Conservation (phyloP, 2,797 vertebrate genomes). For the Uromys caudimaculatus region DNA sequence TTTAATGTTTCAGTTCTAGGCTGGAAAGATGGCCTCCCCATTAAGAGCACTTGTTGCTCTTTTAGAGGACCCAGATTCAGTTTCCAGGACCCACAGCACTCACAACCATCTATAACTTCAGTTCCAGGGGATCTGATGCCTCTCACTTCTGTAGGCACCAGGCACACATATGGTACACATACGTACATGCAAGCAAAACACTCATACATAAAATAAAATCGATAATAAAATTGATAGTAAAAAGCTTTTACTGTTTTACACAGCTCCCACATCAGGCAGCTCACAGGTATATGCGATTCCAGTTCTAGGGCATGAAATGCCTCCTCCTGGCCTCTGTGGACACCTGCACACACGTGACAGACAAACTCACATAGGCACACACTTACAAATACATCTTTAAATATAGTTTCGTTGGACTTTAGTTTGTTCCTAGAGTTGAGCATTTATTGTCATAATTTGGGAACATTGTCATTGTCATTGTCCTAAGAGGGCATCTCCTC, state of each 20-base stretch:
- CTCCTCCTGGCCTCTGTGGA: neutral
- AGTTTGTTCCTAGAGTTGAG: conserved; percentile 13
- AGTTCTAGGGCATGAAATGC: neutral
- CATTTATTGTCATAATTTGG: conserved; percentile 21
- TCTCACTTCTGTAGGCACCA: neutral
- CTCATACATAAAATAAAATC: neutral
- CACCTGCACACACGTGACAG: neutral
- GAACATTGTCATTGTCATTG: conserved; percentile 36
- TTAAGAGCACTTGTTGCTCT: neutral
- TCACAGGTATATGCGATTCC: neutral
- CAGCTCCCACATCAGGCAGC: neutral
- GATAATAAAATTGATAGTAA: too few species aligned
- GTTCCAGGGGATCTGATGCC: neutral
- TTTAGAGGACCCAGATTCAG: neutral
- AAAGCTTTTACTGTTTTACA: neutral
- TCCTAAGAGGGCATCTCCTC: neutral
- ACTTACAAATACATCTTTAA: neutral
- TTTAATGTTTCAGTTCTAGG: neutral
- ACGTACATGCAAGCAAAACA: neutral
- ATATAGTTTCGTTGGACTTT: neutral
- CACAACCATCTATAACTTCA: neutral
- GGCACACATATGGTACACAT: neutral
- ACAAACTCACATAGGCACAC: neutral
- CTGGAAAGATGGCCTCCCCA: neutral
- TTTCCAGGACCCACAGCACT: neutral